Evolutionary conservation across 2,797 vertebrate species (phyloP), one percentile per base, ranked within the genome.

Genomic region (Falco cherrug): DNA sequence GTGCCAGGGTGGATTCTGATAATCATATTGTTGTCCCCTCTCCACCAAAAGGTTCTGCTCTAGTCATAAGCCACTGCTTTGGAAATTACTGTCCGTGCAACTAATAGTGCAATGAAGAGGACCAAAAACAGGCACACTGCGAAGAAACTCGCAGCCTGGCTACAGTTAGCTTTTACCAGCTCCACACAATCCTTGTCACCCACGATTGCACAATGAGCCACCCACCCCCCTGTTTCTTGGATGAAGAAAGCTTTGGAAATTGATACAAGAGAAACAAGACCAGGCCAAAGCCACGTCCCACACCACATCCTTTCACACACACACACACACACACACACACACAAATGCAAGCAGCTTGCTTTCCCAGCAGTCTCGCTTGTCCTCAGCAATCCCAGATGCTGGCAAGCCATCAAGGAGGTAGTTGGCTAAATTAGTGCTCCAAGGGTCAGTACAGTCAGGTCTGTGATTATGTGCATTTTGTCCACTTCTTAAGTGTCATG

Each of bases 391-490:
- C 64, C 79, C 84, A 90, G 95, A 73, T 0, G 0, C 92, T 95
- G 94, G 89, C 93, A 89, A 67, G 89, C 64, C 92, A 73, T 95
- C 97, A 93, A 93, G 90, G 93, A 90, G 63, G 16, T 48, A 22
- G 79, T 70, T 95, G 85, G 81, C 81, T 81, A 82, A 86, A 93
- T 89, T 54, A 80, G 68, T 71, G 45, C 73, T 95, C 50, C 41
- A 21, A 64, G 69, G 95, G 89, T 69, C 94, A 61, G 71, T 14
- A 13, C 16, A 59, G 60, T n/a, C 71, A 53, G 35, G 24, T 33
- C 86, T 92, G 51, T 95, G 81, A 90, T 91, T 93, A 75, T 59
- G 37, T 28, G 74, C 33, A 19, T 59, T 64, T 41, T 76, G 94
- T 61, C 61, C 64, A 33, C 76, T 88, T 90, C 71, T 93, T 61